A percentile compares a stretch with the other conserved stretches of the same genome.
Conservation (phyloP, 2,888 invertebrate genomes). For the Synergus umbraculus region DNA sequence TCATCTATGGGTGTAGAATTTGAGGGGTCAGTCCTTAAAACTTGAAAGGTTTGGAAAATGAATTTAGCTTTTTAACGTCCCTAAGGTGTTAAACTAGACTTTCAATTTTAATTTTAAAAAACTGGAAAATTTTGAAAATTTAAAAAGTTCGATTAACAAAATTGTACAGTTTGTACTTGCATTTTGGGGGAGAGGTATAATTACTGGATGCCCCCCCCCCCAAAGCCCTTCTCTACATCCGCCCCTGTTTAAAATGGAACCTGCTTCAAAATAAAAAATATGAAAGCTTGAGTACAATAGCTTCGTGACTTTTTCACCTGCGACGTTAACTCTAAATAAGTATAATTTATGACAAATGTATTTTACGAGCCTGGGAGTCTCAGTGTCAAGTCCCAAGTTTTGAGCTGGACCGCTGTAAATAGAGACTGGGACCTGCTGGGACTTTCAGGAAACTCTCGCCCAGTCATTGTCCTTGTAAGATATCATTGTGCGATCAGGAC, state of each 20-base stretch:
- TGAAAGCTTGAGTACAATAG: background rate
- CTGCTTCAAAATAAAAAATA: background rate
- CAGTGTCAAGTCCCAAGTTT: background rate
- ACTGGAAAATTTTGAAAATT: too few relatives aligned
- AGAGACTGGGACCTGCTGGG: slow-evolving; percentile 28
- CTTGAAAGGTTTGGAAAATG: background rate
- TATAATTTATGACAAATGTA: slow-evolving; percentile 2
- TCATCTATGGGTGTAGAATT: background rate
- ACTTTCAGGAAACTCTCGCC: slow-evolving; percentile 20
- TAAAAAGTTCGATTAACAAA: too few relatives aligned
- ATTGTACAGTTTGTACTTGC: too few relatives aligned
- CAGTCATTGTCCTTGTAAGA: slow-evolving; percentile 29
- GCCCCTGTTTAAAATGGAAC: too few relatives aligned
- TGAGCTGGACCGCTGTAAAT: slow-evolving; percentile 15
- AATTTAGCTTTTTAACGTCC: background rate
- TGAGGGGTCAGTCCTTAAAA: background rate
- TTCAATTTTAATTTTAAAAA: background rate
- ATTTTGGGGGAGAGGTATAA: too few relatives aligned
- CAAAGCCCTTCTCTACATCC: too few relatives aligned
- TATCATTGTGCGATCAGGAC: slow-evolving; percentile 31
- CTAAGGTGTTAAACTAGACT: background rate
- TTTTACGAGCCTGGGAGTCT: background rate
- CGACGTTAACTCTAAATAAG: background rate
- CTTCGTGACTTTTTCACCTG: background rate
- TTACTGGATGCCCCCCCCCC: too few relatives aligned